Base-by-base conservation (phyloP, 2,113 vertebrate genomes). In the Sinocyclocheilus rhinocerous region DNA sequence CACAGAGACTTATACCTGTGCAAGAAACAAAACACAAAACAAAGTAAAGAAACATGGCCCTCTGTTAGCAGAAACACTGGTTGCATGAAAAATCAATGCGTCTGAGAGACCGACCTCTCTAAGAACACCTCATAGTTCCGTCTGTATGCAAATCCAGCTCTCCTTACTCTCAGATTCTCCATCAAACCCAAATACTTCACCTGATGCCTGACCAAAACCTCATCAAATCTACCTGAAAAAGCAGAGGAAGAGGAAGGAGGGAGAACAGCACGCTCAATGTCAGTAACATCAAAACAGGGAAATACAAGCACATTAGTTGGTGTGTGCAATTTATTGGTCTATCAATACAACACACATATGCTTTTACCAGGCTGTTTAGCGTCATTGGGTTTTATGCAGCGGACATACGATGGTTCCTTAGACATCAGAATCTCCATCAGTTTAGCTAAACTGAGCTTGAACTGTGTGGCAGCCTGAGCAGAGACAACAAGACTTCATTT, bases 131-230 rank as follows among this genome's bases (percentile, higher is more conserved):
- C 97, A 0, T 97, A 99, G 92, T 96, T 96, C 0, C 97, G 94
- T 1, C 98, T 95, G 82, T 99, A 99, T 0, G 98, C 98, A 87
- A 99, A 99, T 16, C 98, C 98, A 4, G 98, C 97, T 90, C 97
- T 95, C 87, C 98, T 95, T 84, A 99, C 97, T 0, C 98, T 90
- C 61, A 99, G 94, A 92, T 98, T 99, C 91, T 99, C 98, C 97
- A 99, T 97, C 87, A 99, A 92, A n/a, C 98, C 97, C 84, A 99
- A 92, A 90, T 99, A 99, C 55, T 99, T 99, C 91, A 99, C 98
- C 90, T 99, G 98, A 90, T 99, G 98, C 81, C 97, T 92, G 89
- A 99, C 97, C 79, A 99, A 92, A 76, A 98, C 97, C 83, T 99
- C 97, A 85, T 99, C 97, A 91, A 99, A 99, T 2, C 94, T 95